Percentiles rank a stretch among this genome's conserved stretches.
Evolutionary conservation across 2,888 invertebrate genomes (phyloP).

Genomic region (Diarsia dahlii): DNA sequence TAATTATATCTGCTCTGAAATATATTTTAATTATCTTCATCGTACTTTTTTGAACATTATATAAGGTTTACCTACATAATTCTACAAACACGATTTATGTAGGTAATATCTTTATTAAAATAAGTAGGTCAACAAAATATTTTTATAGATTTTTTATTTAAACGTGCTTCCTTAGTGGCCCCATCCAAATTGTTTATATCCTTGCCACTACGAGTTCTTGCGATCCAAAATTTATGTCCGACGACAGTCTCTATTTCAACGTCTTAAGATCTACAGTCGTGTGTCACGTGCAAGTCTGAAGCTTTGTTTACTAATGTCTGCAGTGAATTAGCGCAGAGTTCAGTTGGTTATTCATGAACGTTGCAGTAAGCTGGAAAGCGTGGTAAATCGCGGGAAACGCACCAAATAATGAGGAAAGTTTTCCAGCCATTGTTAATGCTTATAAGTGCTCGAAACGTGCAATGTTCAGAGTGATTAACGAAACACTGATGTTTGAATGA

Average conservation of each 20-base stretch:
- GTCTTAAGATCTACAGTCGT: constrained; percentile 64
- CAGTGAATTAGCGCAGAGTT: constrained; percentile 73
- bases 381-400: constrained; percentile 65
- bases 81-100: not conserved
- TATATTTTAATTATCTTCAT: not conserved
- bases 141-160: not conserved
- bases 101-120: not conserved
- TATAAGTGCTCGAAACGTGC: constrained; percentile 63
- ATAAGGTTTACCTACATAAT: not conserved
- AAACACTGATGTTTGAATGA: constrained; percentile 46
- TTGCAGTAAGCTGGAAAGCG: constrained; percentile 63
- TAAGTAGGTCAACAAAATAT: not conserved
- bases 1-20: not conserved
- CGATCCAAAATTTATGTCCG: constrained; percentile 62
- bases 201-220: constrained; percentile 66
- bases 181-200: constrained; percentile 69
- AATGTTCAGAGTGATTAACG: constrained; percentile 62
- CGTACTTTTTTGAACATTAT: not conserved
- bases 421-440: constrained; percentile 64
- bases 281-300: constrained; percentile 56
- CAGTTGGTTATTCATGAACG: constrained; percentile 71
- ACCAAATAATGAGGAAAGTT: constrained; percentile 69
- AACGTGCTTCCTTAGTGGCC: constrained; percentile 59
- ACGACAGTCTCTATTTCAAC: constrained; percentile 61
- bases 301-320: constrained; percentile 74